These are phyloP conservation scores for Trachelus stipa DNA, from an alignment of 2,888 invertebrate species.

Conservation along the genomic window DNA sequence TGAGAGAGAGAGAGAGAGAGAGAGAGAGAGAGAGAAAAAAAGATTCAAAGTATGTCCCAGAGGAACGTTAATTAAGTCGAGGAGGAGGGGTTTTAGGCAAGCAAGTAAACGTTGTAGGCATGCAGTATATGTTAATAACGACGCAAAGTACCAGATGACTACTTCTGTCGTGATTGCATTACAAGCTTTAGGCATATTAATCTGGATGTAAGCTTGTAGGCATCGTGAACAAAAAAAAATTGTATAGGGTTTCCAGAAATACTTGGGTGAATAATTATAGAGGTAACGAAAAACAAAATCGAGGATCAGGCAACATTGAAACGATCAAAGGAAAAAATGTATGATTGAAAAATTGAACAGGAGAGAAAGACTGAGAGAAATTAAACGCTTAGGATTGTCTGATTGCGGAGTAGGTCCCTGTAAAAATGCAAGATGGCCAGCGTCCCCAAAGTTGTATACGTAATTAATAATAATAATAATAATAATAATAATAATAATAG, in stretches of 20 bases:
- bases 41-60: too few relatives aligned
- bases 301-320: slow-evolving; percentile 72
- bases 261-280: slow-evolving; percentile 58
- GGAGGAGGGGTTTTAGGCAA: slow-evolving; percentile 20
- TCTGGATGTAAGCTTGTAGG: slow-evolving; percentile 47
- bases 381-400: slow-evolving; percentile 66
- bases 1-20: too few relatives aligned
- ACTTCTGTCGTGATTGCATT: slow-evolving; percentile 40
- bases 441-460: slow-evolving; percentile 66
- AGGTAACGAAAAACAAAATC: slow-evolving; percentile 69
- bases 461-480: slow-evolving; percentile 38
- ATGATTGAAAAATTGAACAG: slow-evolving; percentile 56
- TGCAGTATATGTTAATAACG: slow-evolving; percentile 28
- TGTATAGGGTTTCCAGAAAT: slow-evolving; percentile 44
- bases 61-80: slow-evolving; percentile 10
- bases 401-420: slow-evolving; percentile 66
- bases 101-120: slow-evolving; percentile 21
- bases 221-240: slow-evolving; percentile 46
- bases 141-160: slow-evolving; percentile 39
- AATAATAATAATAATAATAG: slow-evolving; percentile 28
- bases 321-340: slow-evolving; percentile 68
- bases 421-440: slow-evolving; percentile 67
- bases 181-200: slow-evolving; percentile 45
- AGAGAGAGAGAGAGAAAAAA: too few relatives aligned
- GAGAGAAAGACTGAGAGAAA: slow-evolving; percentile 41